Conservation (phyloP, 2,113 vertebrate species). For the Catharus fuscescens region DNA sequence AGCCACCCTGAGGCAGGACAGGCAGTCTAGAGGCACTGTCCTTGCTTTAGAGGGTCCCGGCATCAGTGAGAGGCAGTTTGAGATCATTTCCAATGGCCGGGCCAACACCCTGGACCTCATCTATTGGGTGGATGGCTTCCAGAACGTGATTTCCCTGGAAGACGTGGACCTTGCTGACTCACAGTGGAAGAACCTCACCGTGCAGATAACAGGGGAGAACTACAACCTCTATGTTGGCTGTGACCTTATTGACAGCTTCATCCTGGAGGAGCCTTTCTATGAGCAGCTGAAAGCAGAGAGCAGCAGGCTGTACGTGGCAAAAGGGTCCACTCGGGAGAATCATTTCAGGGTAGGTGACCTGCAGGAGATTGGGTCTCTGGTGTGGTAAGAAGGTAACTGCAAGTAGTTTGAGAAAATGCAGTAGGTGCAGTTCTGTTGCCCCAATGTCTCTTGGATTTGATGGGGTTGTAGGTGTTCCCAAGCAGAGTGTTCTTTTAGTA, state of each 20-base stretch:
- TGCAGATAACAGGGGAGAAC: slow-evolving; percentile 89
- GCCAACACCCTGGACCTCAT: slow-evolving; percentile 92
- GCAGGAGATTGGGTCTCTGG: neutral
- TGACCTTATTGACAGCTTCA: slow-evolving; percentile 90
- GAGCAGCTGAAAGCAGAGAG: slow-evolving; percentile 84
- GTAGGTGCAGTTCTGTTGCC: neutral
- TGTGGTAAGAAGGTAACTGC: neutral
- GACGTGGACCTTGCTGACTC: slow-evolving; percentile 93
- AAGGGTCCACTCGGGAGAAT: slow-evolving; percentile 87
- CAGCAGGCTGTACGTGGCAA: slow-evolving; percentile 88
- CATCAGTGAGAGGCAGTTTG: slow-evolving; percentile 84
- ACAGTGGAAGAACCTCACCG: slow-evolving; percentile 94
- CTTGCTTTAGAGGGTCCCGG: slow-evolving; percentile 84
- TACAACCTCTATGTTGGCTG: slow-evolving; percentile 92
- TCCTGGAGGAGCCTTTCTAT: slow-evolving; percentile 93
- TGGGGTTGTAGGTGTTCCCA: neutral
- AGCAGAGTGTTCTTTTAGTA: neutral
- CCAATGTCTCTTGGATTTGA: neutral
- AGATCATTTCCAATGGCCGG: slow-evolving; percentile 91
- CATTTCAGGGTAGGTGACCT: slow-evolving; percentile 89
- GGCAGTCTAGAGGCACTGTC: slow-evolving; percentile 86
- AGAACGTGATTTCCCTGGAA: slow-evolving; percentile 88
- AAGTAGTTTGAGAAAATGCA: neutral
- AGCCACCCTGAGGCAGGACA: slow-evolving; percentile 90
- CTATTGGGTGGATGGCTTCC: slow-evolving; percentile 87